Evolutionary conservation across 2,797 vertebrate genomes (phyloP).

Genomic region (Spheniscus humboldti): DNA sequence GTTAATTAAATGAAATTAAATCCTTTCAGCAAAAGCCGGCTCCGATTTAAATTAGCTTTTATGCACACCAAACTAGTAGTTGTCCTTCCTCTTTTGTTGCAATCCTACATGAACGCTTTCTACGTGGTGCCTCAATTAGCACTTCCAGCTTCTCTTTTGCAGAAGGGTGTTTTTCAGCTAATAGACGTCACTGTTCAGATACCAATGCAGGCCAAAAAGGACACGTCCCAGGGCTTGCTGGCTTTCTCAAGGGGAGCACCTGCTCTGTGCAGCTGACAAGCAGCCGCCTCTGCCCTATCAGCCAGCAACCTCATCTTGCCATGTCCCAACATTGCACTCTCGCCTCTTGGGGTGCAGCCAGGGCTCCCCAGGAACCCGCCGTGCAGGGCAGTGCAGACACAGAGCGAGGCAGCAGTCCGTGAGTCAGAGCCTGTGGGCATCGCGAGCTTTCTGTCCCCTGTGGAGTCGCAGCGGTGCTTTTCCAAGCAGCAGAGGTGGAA

Average conservation of each 20-base stretch:
- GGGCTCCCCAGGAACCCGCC: background rate
- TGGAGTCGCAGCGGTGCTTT: background rate
- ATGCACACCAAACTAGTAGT: background rate
- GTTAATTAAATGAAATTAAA: slow-evolving; percentile 9
- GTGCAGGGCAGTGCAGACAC: background rate
- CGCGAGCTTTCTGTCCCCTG: background rate
- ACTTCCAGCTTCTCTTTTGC: background rate
- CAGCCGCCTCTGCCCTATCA: background rate
- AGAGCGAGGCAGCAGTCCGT: background rate
- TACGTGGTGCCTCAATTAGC: background rate
- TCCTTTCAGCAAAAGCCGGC: background rate
- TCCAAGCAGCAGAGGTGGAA: background rate
- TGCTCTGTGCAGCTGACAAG: background rate
- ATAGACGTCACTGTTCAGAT: background rate
- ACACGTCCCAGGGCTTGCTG: background rate
- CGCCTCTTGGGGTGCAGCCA: background rate
- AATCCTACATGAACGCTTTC: background rate
- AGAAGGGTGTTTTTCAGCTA: background rate
- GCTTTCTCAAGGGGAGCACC: background rate
- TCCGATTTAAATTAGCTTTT: background rate
- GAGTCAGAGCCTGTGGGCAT: background rate
- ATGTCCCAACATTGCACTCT: background rate
- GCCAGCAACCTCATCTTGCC: background rate
- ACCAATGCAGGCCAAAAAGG: background rate
- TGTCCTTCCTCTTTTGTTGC: background rate